Evolutionary conservation across 2,888 invertebrate species (phyloP).

Genomic region (Venustoraphidia nigricollis): DNA sequence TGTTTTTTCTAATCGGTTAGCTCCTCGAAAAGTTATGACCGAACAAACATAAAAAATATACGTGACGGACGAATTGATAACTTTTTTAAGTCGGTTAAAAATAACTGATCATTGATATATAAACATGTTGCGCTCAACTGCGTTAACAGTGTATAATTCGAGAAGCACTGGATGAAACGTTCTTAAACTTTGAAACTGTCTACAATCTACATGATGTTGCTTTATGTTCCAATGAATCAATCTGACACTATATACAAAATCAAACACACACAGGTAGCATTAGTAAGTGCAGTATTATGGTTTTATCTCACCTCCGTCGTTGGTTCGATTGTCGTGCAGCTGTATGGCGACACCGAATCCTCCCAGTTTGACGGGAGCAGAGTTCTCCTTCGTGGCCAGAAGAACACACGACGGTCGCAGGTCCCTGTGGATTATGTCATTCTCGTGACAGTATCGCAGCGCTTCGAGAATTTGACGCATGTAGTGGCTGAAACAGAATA

Average conservation of each 20-base stretch:
- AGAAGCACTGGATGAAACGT: no score
- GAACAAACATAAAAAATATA: no score
- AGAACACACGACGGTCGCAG: conserved; percentile 95
- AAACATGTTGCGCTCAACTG: no score
- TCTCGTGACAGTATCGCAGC: conserved; percentile 93
- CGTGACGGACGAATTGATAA: no score
- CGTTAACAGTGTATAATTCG: no score
- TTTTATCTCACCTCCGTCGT: conserved; percentile 38
- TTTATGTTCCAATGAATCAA: no score
- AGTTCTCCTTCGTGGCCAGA: conserved; percentile 91
- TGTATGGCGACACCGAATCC: conserved; percentile 96
- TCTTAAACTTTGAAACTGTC: neutral
- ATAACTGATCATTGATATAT: no score
- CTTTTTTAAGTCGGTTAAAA: no score
- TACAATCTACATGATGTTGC: neutral
- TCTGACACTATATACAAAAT: no score
- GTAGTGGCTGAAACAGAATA: conserved; percentile 67
- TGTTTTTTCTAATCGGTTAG: no score
- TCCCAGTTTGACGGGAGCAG: conserved; percentile 93
- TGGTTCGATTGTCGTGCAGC: conserved; percentile 60
- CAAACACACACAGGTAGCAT: no score
- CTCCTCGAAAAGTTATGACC: no score
- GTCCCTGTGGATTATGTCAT: conserved; percentile 95
- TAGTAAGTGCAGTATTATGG: neutral
- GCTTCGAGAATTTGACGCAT: conserved; percentile 97